phyloP scores from a whole-genome alignment of 2,797 vertebrate genomes.

The Gorsachius magnificus region DNA sequence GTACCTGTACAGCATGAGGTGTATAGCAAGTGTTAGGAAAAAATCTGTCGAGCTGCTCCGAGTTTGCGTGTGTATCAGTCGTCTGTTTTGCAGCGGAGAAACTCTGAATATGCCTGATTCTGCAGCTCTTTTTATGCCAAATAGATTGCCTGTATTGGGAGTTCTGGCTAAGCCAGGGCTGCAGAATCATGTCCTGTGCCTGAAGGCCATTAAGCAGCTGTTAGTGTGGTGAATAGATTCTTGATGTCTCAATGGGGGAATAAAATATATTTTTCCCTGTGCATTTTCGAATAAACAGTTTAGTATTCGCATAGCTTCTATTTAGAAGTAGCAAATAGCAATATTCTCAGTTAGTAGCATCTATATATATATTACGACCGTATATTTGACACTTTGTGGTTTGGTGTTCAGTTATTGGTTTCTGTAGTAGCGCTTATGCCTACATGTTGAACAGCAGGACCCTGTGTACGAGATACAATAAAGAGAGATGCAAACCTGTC shows the following conservation, averaged over 20 bases:
- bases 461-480: neutral
- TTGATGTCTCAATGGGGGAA: constrained; percentile 50
- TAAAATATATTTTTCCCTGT: constrained; percentile 41
- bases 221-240: constrained; percentile 46
- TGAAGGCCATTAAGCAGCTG: constrained; percentile 59
- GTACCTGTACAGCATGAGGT: neutral
- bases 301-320: constrained; percentile 51
- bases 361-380: constrained; percentile 25
- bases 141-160: neutral
- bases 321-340: constrained; percentile 58
- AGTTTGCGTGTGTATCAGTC: neutral
- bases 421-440: constrained; percentile 33
- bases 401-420: constrained; percentile 56
- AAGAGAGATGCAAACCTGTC: constrained; percentile 37
- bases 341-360: constrained; percentile 54
- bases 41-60: neutral
- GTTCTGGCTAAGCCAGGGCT: constrained; percentile 22
- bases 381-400: constrained; percentile 58
- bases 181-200: constrained; percentile 16
- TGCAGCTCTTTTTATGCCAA: constrained; percentile 25
- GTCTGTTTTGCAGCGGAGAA: neutral
- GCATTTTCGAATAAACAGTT: constrained; percentile 39
- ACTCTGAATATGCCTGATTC: neutral
- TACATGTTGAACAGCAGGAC: constrained; percentile 36
- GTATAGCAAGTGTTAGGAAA: neutral